These are phyloP conservation scores for Napeogenes inachia DNA, from an alignment of 2,888 invertebrate genomes.

Conservation along the genomic window DNA sequence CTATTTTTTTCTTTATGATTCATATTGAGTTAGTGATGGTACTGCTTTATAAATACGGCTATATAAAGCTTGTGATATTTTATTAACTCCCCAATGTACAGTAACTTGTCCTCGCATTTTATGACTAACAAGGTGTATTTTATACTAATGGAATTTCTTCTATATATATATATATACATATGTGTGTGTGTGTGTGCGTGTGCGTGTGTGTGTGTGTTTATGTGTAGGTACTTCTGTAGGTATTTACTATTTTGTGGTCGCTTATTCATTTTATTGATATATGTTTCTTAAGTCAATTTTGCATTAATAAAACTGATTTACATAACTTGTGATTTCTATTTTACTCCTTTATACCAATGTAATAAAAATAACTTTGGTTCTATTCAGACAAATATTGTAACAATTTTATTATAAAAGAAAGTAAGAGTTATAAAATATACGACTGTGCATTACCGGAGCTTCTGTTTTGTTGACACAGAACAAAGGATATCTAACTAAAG, in stretches of 20 bases:
- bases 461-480: background rate
- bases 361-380: too few relatives aligned
- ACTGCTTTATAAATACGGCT: background rate
- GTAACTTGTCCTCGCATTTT: background rate
- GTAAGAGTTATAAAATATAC: too few relatives aligned
- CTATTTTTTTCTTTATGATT: too few relatives aligned
- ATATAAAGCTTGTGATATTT: background rate
- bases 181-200: background rate
- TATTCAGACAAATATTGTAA: too few relatives aligned
- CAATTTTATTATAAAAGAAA: too few relatives aligned
- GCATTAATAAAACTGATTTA: too few relatives aligned
- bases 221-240: background rate
- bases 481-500: background rate
- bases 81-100: background rate
- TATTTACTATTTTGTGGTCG: too few relatives aligned
- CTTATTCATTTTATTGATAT: too few relatives aligned
- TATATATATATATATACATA: background rate
- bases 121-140: conserved; percentile 2
- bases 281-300: too few relatives aligned
- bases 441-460: background rate
- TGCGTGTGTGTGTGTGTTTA: background rate
- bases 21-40: background rate
- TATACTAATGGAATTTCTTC: background rate
- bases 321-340: too few relatives aligned
- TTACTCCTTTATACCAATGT: too few relatives aligned